Base-by-base conservation (phyloP, 2,888 invertebrate species). In the Lepidochitona cinerea region DNA sequence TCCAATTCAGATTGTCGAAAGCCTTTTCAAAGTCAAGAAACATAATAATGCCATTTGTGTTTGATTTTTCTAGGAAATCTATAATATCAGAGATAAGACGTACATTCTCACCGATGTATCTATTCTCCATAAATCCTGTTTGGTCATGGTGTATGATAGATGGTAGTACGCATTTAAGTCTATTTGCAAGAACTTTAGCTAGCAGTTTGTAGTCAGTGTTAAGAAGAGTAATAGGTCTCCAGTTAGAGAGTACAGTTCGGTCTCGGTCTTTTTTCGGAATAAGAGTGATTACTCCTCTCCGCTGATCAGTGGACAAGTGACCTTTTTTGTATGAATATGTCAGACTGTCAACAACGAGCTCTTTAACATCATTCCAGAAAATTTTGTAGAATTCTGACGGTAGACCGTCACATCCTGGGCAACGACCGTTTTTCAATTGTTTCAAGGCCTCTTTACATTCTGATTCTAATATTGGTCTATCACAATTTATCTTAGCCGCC, bases 91-190 rank as follows among this genome's bases (percentile, higher is more conserved):
- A 79, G 2, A 79, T 35, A 29, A 77, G 26, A 37, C 75, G 73
- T 35, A 72, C 75, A 52, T 81, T 78, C 71, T 79, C 78, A 14
- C 74, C 77, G 41, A 79, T 75, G 49, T 53, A 72, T 67, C 79
- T 73, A 12, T 74, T 71, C 53, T 37, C 49, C 0, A 80, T 67
- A 65, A 78, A 81, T 33, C 75, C 75, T 33, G 75, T 78, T 64
- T 78, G 79, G 37, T 75, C 74, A 49, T 52, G 52, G 37, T 29
- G 35, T 33, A 78, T 74, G 32, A 79, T 5, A 29, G 35, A 36
- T 33, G 69, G 65, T 52, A 73, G 36, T 35, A 49, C 36, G 3
- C 26, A 49, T 65, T 68, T 59, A 14, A 59, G 4, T 73, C 32
- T 32, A 33, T 70, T 73, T 35, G 52, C 65, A 26, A 66, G 64